Conservation (phyloP, 2,888 invertebrate genomes). For the Plebejus argus region DNA sequence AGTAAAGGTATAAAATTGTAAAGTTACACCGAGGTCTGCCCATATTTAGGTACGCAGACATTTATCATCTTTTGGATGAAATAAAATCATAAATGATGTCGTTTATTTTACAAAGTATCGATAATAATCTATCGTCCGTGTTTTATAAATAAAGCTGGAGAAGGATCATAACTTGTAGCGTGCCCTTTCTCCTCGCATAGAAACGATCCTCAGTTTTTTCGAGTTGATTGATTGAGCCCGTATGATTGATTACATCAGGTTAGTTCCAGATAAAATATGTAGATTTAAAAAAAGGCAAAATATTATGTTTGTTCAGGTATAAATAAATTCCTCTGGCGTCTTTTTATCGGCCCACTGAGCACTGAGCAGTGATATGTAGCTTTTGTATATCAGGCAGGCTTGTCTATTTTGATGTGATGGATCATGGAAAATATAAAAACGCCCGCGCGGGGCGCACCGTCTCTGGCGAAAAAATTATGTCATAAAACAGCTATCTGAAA, state of each 20-base stretch:
- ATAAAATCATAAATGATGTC: background rate
- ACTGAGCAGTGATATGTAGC: conserved; percentile 25
- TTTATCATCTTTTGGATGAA: background rate
- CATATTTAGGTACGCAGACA: background rate
- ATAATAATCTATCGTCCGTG: conserved; percentile 19
- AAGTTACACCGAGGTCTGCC: background rate
- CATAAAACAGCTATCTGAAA: background rate
- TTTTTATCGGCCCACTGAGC: conserved; percentile 25
- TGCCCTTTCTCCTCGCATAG: conserved; percentile 13
- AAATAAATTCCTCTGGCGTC: conserved; percentile 28
- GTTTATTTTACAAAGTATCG: background rate
- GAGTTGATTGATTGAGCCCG: conserved; percentile 23
- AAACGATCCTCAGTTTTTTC: conserved; percentile 21
- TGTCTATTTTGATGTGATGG: conserved; percentile 17
- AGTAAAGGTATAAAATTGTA: background rate
- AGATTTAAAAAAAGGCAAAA: conserved; percentile 29
- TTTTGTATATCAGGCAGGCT: conserved; percentile 9
- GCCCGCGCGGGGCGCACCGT: background rate
- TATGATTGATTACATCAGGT: conserved; percentile 24
- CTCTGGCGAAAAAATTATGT: background rate
- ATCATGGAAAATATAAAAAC: conserved; percentile 21
- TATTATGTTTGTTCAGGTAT: conserved; percentile 22
- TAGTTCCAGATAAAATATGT: conserved; percentile 23
- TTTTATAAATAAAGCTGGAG: conserved; percentile 12
- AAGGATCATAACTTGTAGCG: conserved; percentile 9